Conservation (phyloP, 2,113 vertebrate genomes). For the Tenebrosternarchus preto region DNA sequence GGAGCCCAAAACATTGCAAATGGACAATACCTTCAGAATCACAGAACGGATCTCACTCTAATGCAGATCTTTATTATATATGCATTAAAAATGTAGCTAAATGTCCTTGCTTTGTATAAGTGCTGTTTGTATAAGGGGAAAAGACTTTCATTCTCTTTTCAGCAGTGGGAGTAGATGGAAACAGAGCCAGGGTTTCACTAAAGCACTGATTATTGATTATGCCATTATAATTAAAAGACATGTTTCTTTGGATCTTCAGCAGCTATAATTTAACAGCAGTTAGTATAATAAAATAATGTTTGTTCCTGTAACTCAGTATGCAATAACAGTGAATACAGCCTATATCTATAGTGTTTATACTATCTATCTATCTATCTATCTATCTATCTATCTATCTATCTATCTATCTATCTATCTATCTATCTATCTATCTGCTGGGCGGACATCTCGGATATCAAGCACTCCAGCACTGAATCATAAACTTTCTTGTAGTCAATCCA, state of each 20-base stretch:
- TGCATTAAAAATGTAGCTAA: conserved; percentile 71
- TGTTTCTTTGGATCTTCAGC: conserved; percentile 10
- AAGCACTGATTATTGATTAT: conserved; percentile 60
- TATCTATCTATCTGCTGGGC: no score
- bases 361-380: no score
- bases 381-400: no score
- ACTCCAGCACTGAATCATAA: no score
- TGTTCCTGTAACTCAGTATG: background rate
- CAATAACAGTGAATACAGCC: background rate
- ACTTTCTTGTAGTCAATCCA: no score
- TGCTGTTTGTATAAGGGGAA: conserved; percentile 33
- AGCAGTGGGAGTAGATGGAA: conserved; percentile 35
- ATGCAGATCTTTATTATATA: conserved; percentile 68
- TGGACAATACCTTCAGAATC: conserved; percentile 56
- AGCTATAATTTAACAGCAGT: conserved; percentile 18
- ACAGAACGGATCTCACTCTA: conserved; percentile 61
- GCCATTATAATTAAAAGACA: conserved; percentile 39
- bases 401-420: no score
- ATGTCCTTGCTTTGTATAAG: conserved; percentile 51
- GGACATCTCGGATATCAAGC: no score
- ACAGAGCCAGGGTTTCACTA: conserved; percentile 43
- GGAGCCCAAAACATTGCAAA: conserved; percentile 59
- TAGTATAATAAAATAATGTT: background rate
- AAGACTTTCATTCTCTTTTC: conserved; percentile 16
- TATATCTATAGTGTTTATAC: no score